Percentiles rank a stretch among this genome's conserved stretches.
phyloP scores from a whole-genome alignment of 1,140 invertebrate genomes.

The Camponotus vicinus region DNA sequence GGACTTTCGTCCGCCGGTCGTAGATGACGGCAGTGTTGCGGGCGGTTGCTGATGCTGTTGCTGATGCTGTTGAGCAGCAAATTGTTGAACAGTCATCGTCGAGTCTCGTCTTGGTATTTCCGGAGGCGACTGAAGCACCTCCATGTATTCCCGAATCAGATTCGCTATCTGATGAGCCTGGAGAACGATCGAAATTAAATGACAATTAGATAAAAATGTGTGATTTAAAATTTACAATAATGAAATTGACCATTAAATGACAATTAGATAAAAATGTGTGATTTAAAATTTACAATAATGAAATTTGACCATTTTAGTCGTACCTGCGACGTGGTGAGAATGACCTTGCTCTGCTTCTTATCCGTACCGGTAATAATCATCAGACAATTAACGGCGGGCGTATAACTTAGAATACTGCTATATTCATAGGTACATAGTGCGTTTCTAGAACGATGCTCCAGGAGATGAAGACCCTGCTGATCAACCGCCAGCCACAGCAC shows the following conservation, averaged over 20 bases:
- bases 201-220: too few relatives aligned
- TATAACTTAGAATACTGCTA: constrained; percentile 94
- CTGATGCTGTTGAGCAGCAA: constrained; percentile 78
- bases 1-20: constrained; percentile 80
- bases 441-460: constrained; percentile 95
- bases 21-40: constrained; percentile 68
- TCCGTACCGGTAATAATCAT: constrained; percentile 96
- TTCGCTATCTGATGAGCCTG: constrained; percentile 97
- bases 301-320: background rate
- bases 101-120: constrained; percentile 83
- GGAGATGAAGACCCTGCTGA: constrained; percentile 96
- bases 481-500: constrained; percentile 97
- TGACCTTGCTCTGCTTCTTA: constrained; percentile 96
- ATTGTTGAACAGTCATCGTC: constrained; percentile 78
- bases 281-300: background rate
- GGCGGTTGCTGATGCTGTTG: constrained; percentile 63
- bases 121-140: constrained; percentile 89
- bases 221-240: too few relatives aligned
- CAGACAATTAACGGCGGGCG: constrained; percentile 94
- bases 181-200: constrained; percentile 65
- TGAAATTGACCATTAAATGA: too few relatives aligned
- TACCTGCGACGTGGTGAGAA: constrained; percentile 95
- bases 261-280: too few relatives aligned
- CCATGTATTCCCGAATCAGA: constrained; percentile 96
- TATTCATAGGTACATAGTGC: constrained; percentile 96